A percentile compares a stretch with the other conserved stretches of the same genome.
These are phyloP conservation scores for Panagrolaimus sp. DNA, from an alignment of 1,140 invertebrate species.

Conservation along the genomic window DNA sequence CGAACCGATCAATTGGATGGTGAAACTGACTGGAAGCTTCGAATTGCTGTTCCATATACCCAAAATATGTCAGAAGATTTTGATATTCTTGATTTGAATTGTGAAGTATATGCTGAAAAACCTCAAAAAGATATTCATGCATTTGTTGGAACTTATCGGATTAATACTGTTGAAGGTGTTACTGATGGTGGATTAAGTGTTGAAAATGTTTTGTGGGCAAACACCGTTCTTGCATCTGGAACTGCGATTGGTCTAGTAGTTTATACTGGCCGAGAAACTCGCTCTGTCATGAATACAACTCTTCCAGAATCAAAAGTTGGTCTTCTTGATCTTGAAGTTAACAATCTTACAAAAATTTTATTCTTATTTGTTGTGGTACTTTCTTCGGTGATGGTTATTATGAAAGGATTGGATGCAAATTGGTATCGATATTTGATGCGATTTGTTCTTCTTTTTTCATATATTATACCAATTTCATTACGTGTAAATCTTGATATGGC, in stretches of 20 bases:
- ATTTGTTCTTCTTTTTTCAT: slow-evolving; percentile 93
- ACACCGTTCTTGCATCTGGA: slow-evolving; percentile 93
- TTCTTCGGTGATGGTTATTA: slow-evolving; percentile 81
- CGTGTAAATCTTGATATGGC: slow-evolving; percentile 97
- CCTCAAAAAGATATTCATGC: slow-evolving; percentile 95
- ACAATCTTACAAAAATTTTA: slow-evolving; percentile 67
- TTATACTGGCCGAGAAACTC: slow-evolving; percentile 90
- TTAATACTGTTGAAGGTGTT: slow-evolving; percentile 60
- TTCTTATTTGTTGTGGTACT: slow-evolving; percentile 85
- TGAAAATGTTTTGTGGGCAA: slow-evolving; percentile 97
- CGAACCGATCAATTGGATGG: slow-evolving; percentile 97
- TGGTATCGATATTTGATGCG: slow-evolving; percentile 96
- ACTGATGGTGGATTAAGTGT: slow-evolving; percentile 78
- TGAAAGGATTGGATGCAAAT: slow-evolving; percentile 49
- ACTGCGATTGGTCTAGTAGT: slow-evolving; percentile 85
- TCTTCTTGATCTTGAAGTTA: slow-evolving; percentile 76
- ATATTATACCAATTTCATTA: slow-evolving; percentile 96
- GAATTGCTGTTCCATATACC: slow-evolving; percentile 83
- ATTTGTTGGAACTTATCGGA: slow-evolving; percentile 78
- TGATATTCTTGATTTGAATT: slow-evolving; percentile 78
- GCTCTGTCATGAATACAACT: slow-evolving; percentile 96
- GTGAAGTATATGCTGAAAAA: slow-evolving; percentile 87
- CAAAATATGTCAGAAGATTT: slow-evolving; percentile 78
- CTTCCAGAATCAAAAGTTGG: slow-evolving; percentile 88
- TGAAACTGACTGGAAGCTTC: slow-evolving; percentile 97